Evolutionary conservation across 2,113 vertebrate genomes (phyloP), one percentile per base, ranked within the genome.

Genomic region (Stercorarius parasiticus): DNA sequence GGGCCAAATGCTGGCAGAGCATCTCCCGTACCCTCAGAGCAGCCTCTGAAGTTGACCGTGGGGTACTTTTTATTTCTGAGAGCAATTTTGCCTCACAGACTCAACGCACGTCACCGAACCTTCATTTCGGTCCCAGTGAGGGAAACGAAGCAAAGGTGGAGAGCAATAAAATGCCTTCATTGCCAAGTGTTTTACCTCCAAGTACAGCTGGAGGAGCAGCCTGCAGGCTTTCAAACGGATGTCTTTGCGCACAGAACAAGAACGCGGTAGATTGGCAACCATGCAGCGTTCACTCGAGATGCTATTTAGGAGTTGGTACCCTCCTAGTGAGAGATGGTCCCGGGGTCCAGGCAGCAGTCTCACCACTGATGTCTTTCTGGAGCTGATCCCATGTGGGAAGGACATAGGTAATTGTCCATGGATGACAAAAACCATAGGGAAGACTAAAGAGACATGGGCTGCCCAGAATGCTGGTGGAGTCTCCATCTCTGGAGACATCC

Each of bases 51-150:
- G 81, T 19, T n/a, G 8, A 67, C 19, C 16, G 4, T 6, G 15
- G 21, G 25, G 42, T 26, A 15, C 49, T 88, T 86, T 4, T 86
- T 4, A 21, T n/a, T 74, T 82, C 65, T 58, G 23, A 78, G 50
- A 70, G 47, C 1, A 4, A 13, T 83, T 89, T 70, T 65, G 18
- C n/a, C 43, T 71, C 65, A 20, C 2, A 10, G 66, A 9, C n/a
- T 72, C 12, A 0, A 0, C 18, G 29, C 62, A 22, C 0, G 0
- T 65, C 53, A 19, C 59, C 23, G 71, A 86, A 67, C 22, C n/a
- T 50, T 91, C 47, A 8, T 84, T 93, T 70, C 5, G 2, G 29
- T 82, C 13, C 45, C 13, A 1, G 36, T 19, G 78, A 87, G 64
- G 83, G 80, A 56, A 91, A 27, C 3, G 10, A n/a, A 78, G 65